A percentile compares a stretch with the other conserved stretches of the same genome.
These are phyloP conservation scores for Tetramorium bicarinatum DNA, from an alignment of 2,888 invertebrate genomes.

Conservation along the genomic window DNA sequence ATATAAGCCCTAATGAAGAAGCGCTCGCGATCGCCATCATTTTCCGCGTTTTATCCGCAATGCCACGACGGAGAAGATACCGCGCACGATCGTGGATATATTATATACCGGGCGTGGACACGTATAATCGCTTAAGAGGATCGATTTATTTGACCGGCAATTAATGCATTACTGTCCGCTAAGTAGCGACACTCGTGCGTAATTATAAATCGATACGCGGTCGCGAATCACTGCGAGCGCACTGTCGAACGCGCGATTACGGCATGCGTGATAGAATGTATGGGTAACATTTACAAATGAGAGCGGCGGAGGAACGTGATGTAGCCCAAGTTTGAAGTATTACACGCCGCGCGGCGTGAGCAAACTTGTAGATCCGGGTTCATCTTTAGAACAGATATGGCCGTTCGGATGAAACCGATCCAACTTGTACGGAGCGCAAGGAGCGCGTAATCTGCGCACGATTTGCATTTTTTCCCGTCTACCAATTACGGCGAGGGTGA, in stretches of 20 bases:
- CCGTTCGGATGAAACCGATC: neutral
- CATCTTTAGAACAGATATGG: slow-evolving; percentile 8
- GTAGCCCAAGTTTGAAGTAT: slow-evolving; percentile 35
- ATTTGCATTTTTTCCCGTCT: slow-evolving; percentile 1
- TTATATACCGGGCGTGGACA: neutral
- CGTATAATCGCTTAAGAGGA: slow-evolving; percentile 25
- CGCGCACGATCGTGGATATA: neutral
- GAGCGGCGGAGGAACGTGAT: slow-evolving; percentile 36
- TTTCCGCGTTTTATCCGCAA: slow-evolving; percentile 24
- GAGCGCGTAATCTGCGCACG: neutral
- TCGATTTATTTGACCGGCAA: slow-evolving; percentile 37
- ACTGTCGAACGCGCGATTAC: slow-evolving; percentile 20
- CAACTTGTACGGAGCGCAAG: neutral
- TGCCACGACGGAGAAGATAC: neutral
- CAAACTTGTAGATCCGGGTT: slow-evolving; percentile 18
- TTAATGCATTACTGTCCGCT: slow-evolving; percentile 44
- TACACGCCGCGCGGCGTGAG: slow-evolving; percentile 29
- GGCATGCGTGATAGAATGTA: neutral
- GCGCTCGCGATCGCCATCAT: neutral
- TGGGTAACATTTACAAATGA: slow-evolving; percentile 18
- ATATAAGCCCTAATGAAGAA: slow-evolving; percentile 30
- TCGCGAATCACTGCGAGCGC: neutral
- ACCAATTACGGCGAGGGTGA: neutral
- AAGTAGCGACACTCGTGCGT: slow-evolving; percentile 32
- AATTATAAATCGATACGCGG: slow-evolving; percentile 46